Evolutionary conservation across 2,888 invertebrate species (phyloP).

Genomic region (Imbricaverruca yamaguchii): DNA sequence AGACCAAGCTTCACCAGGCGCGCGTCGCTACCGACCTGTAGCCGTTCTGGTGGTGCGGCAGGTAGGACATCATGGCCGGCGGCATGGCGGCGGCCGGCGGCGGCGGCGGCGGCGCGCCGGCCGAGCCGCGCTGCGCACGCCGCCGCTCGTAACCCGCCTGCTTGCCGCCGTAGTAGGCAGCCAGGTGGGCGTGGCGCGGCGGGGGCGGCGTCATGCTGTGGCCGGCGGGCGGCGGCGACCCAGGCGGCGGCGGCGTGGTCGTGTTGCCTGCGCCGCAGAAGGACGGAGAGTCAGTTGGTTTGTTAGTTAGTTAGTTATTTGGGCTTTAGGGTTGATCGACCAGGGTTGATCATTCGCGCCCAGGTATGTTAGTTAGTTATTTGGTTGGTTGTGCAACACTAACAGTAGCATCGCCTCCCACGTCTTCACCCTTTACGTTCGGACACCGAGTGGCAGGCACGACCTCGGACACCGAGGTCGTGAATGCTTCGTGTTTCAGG

Average conservation of each 20-base stretch:
- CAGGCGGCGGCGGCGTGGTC: not conserved
- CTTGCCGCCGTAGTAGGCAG: slow-evolving; percentile 4
- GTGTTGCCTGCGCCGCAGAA: not conserved
- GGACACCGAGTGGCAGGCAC: too few species aligned
- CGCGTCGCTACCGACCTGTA: not conserved
- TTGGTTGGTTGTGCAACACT: too few species aligned
- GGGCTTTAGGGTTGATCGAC: too few species aligned
- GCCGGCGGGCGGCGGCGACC: not conserved
- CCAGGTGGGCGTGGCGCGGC: slow-evolving; percentile 11
- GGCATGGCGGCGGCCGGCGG: not conserved
- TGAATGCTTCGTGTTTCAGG: too few species aligned
- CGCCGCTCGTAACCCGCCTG: slow-evolving; percentile 3
- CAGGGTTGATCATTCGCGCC: too few species aligned
- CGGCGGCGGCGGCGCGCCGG: not conserved
- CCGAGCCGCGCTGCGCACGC: not conserved
- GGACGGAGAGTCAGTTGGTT: too few species aligned
- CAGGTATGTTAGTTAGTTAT: too few species aligned
- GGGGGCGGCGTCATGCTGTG: slow-evolving; percentile 10
- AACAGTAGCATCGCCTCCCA: too few species aligned
- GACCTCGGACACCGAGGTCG: too few species aligned
- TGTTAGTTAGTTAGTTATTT: too few species aligned
- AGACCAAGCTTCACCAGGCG: too few species aligned
- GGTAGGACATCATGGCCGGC: not conserved
- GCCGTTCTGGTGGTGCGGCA: slow-evolving; percentile 11
- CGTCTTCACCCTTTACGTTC: too few species aligned